Evolutionary conservation across 2,113 vertebrate species (phyloP).

Genomic region (Aphyosemion australe): DNA sequence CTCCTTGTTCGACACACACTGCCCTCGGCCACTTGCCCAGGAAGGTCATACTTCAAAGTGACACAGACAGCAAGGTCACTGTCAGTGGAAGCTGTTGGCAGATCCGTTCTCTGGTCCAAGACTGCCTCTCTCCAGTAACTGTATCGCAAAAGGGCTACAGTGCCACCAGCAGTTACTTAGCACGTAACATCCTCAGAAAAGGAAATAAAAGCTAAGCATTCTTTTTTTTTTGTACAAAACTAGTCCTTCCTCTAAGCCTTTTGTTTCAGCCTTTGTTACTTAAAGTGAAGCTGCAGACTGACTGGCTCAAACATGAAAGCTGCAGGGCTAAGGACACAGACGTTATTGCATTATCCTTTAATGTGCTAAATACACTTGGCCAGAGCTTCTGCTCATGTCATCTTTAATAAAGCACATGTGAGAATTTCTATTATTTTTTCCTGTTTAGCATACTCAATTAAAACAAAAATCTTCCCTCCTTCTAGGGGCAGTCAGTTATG

Average conservation of each 20-base stretch:
- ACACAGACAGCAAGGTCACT: constrained; percentile 64
- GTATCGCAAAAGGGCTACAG: constrained; percentile 30
- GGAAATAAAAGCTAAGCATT: constrained; percentile 10
- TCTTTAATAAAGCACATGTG: background rate
- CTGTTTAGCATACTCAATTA: constrained; percentile 5
- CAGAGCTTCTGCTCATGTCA: background rate
- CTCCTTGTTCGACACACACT: constrained; percentile 45
- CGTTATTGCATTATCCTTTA: background rate
- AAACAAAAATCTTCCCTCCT: constrained; percentile 8
- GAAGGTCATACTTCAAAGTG: constrained; percentile 60
- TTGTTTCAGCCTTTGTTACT: background rate
- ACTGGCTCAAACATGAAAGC: background rate
- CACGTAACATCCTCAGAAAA: constrained; percentile 11
- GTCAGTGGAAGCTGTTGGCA: constrained; percentile 33
- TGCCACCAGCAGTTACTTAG: constrained; percentile 54
- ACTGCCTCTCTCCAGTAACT: constrained; percentile 33
- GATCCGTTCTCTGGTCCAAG: constrained; percentile 36
- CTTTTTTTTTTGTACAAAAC: background rate
- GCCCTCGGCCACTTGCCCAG: constrained; percentile 42
- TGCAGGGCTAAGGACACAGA: background rate
- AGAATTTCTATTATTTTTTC: background rate
- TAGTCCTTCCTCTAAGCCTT: background rate
- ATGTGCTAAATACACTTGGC: background rate
- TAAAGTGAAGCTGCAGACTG: background rate
- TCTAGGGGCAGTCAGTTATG: constrained; percentile 23